phyloP scores from a whole-genome alignment of 2,113 vertebrate species.

The Perca schrenkii region DNA sequence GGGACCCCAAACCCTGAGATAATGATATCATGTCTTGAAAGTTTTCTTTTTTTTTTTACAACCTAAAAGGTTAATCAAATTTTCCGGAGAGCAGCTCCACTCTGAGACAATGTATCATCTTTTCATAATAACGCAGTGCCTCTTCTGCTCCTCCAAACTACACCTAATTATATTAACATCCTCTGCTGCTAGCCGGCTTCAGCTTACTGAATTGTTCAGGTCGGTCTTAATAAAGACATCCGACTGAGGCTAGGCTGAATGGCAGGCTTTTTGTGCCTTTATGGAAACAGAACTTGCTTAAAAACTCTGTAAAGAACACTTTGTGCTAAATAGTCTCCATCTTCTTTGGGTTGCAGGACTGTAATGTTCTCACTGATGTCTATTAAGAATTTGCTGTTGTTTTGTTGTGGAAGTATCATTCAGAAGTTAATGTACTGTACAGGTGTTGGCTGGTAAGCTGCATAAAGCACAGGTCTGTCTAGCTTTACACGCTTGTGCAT shows the following conservation, averaged over 20 bases:
- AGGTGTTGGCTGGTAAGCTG: conserved; percentile 8
- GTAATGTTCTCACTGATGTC: conserved; percentile 21
- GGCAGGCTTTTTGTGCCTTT: conserved; percentile 5
- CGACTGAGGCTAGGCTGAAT: conserved; percentile 16
- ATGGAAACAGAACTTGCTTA: neutral
- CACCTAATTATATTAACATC: conserved; percentile 46
- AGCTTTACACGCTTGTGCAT: neutral
- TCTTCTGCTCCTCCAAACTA: conserved; percentile 41
- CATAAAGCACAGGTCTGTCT: conserved; percentile 9
- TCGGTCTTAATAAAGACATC: conserved; percentile 29
- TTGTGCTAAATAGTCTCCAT: neutral
- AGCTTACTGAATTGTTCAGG: conserved; percentile 31
- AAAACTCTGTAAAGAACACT: neutral
- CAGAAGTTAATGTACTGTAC: conserved; percentile 38
- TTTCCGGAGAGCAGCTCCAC: conserved; percentile 23
- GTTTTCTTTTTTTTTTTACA: neutral
- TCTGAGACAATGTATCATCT: conserved; percentile 11
- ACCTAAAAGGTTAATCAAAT: conserved; percentile 40
- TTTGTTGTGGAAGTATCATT: conserved; percentile 24
- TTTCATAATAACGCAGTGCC: conserved; percentile 26
- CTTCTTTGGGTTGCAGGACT: conserved; percentile 3
- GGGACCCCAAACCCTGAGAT: neutral
- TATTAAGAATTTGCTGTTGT: conserved; percentile 4
- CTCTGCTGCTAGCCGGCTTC: conserved; percentile 16
- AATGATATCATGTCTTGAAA: neutral